Conservation (phyloP, 2,888 invertebrate species). For the Acanthosepion pharaonis region DNA sequence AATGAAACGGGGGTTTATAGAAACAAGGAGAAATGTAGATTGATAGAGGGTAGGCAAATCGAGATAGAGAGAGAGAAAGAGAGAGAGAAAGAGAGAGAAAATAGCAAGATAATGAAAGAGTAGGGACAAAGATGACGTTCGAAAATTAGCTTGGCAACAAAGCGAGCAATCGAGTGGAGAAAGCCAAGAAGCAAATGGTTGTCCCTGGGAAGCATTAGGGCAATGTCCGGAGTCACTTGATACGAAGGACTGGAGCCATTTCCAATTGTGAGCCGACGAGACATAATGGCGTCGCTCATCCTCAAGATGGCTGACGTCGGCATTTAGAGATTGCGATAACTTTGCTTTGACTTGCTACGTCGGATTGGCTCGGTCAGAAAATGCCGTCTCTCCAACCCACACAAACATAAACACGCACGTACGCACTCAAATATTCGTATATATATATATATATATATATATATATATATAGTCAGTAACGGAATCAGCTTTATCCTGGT, state of each 20-base stretch:
- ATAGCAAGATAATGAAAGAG: no score
- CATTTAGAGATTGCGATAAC: neutral
- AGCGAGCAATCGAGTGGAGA: no score
- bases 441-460: neutral
- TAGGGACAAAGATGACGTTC: no score
- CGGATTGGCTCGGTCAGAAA: neutral
- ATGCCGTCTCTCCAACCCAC: neutral
- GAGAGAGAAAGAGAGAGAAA: no score
- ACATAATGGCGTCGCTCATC: neutral
- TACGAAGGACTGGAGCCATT: neutral
- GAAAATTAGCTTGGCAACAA: no score
- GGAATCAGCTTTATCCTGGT: no score
- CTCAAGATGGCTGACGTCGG: constrained; percentile 16
- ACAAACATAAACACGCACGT: neutral
- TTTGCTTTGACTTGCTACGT: neutral
- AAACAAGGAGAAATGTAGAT: no score
- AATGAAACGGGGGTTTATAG: no score
- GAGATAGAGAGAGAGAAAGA: no score
- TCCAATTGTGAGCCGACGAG: neutral
- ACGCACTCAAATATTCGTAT: neutral
- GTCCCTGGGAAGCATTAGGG: neutral
- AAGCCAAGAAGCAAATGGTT: neutral
- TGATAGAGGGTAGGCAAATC: no score
- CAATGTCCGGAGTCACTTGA: constrained; percentile 16
- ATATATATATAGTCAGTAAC: no score